These are phyloP conservation scores for Limnothrissa miodon DNA, from an alignment of 2,113 vertebrate genomes.

Conservation along the genomic window DNA sequence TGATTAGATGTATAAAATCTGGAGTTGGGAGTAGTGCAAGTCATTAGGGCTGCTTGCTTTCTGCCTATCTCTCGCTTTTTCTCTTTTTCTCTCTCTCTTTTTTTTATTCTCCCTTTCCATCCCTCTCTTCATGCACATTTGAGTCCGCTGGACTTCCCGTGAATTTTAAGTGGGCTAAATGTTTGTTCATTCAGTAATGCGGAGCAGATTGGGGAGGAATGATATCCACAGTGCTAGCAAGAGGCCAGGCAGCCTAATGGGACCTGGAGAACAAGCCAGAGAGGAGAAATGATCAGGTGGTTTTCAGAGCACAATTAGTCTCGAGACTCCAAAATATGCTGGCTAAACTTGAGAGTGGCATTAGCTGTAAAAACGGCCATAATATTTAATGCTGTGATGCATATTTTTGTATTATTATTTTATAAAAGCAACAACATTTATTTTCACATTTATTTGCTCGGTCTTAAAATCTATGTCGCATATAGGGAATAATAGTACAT, in stretches of 20 bases:
- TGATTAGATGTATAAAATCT: conserved; percentile 63
- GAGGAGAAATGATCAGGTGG: conserved; percentile 13
- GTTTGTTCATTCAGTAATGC: conserved; percentile 52
- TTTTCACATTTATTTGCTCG: neutral
- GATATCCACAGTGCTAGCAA: conserved; percentile 15
- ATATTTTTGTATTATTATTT: neutral
- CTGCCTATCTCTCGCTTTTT: conserved; percentile 2
- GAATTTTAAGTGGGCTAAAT: conserved; percentile 53
- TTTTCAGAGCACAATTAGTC: conserved; percentile 5
- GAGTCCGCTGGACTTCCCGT: conserved; percentile 51
- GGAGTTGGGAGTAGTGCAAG: conserved; percentile 59
- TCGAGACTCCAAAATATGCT: conserved; percentile 6
- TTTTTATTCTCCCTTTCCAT: conserved; percentile 22
- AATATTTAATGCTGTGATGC: neutral
- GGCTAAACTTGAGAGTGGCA: neutral
- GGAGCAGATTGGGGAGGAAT: conserved; percentile 52
- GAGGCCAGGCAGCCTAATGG: conserved; percentile 13
- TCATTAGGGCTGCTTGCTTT: conserved; percentile 53
- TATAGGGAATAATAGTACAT: neutral
- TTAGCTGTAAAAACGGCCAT: neutral
- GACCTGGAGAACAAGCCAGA: neutral
- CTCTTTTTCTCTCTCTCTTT: conserved; percentile 35
- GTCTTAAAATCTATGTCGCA: neutral
- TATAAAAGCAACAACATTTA: neutral
- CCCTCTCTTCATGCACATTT: conserved; percentile 48